Evolutionary conservation across 2,888 invertebrate genomes (phyloP), one percentile per base, ranked within the genome.

Genomic region (Liposcelis brunnea): DNA sequence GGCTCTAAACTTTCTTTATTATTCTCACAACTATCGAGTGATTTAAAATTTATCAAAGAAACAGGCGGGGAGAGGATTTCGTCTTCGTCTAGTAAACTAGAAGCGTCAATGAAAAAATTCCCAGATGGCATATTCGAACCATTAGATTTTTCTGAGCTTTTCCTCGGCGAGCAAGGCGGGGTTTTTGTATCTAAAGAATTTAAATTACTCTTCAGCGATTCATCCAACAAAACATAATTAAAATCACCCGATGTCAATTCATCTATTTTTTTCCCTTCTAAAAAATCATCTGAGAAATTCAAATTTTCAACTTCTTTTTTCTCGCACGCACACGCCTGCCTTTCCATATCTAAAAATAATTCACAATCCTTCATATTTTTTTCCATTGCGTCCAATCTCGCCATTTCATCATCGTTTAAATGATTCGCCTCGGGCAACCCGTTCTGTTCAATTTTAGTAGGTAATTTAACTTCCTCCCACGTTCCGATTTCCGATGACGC

Each of bases 101-200:
- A 76, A 12, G 82, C 83, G 59, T 83, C 82, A 52, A 84, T 84
- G 54, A 83, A 84, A 58, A 77, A 84, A 48, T 75, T 73, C 62
- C 58, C 69, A 56, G 68, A 64, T n/a, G 16, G n/a, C 8, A 38
- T 10, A 8, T 34, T 21, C 2, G 21, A 36, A 44, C 44, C 44
- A 8, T 26, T 26, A 4, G 4, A 4, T 26, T 26, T 26, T 26
- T 8, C 8, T 6, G 44, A 44, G 7, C 21, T 34, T 42, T 36
- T 38, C 15, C 42, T 18, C n/a, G 36, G 42, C 2, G 45, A 45
- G 18, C 18, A 43, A 8, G 36, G 34, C 2, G 45, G 21, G 7
- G 36, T 26, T 26, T 26, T 26, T 8, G 26, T 26, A 8, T 26
- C 26, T 8, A 26, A 6, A 4, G 26, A 26, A 26, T 26, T 4